Conservation (phyloP, 1,140 invertebrate species). For the Rhopalosiphum maidis region DNA sequence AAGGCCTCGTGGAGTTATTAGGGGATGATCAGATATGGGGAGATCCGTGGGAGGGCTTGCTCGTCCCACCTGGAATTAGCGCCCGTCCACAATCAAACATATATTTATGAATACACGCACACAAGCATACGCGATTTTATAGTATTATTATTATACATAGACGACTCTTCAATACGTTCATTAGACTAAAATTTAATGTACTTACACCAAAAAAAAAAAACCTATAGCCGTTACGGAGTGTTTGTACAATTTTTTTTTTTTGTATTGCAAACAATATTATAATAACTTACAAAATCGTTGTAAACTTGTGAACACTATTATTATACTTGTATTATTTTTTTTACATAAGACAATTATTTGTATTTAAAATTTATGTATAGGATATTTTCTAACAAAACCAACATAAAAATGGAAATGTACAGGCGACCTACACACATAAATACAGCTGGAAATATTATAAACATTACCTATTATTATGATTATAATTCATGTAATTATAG, state of each 20-base stretch:
- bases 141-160: not conserved
- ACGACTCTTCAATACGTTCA: slow-evolving; percentile 42
- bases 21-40: slow-evolving; percentile 56
- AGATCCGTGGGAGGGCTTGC: slow-evolving; percentile 55
- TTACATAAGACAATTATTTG: not conserved
- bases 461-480: not conserved
- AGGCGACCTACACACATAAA: not conserved
- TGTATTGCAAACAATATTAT: not conserved
- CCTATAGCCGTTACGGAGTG: not conserved
- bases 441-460: not conserved
- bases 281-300: not conserved
- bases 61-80: slow-evolving; percentile 56
- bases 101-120: slow-evolving; percentile 32
- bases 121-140: not conserved
- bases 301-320: not conserved
- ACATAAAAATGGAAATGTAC: not conserved
- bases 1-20: slow-evolving; percentile 52
- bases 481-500: not conserved
- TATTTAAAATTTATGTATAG: not conserved
- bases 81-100: slow-evolving; percentile 53
- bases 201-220: slow-evolving; percentile 11
- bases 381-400: not conserved
- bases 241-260: not conserved
- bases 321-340: not conserved
- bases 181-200: slow-evolving; percentile 33